These are phyloP conservation scores for Tethya wilhelma DNA, from an alignment of 37 sponge, comb jelly and placozoan species.

Conservation along the genomic window DNA sequence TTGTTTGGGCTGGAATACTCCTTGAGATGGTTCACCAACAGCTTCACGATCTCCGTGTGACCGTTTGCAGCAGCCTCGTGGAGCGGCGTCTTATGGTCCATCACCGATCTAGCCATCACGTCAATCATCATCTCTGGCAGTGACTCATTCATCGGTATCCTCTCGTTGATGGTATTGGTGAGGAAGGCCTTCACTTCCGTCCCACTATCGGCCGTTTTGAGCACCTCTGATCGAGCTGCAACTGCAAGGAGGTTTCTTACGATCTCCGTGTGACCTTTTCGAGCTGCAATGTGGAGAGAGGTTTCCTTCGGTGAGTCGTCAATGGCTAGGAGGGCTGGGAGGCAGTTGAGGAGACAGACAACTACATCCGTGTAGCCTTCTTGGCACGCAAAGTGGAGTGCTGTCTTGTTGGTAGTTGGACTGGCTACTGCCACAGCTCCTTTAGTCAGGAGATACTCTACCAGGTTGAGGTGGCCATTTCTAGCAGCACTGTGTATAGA, in stretches of 20 bases:
- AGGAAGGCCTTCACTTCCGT: slow-evolving; percentile 4
- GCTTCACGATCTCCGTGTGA: slow-evolving; percentile 44
- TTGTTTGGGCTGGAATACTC: neutral
- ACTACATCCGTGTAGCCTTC: slow-evolving; percentile 50
- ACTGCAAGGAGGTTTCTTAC: slow-evolving; percentile 56
- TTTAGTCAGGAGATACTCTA: slow-evolving; percentile 51
- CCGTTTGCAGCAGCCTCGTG: slow-evolving; percentile 65
- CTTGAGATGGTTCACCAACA: slow-evolving; percentile 44
- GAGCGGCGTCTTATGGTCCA: slow-evolving; percentile 52
- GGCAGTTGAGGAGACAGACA: slow-evolving; percentile 33
- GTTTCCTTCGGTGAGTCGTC: slow-evolving; percentile 56
- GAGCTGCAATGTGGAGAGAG: slow-evolving; percentile 72
- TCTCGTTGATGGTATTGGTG: neutral
- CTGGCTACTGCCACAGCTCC: slow-evolving; percentile 46
- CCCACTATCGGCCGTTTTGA: neutral
- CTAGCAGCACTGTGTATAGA: slow-evolving; percentile 52
- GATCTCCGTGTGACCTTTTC: slow-evolving; percentile 45
- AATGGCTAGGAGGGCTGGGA: slow-evolving; percentile 47
- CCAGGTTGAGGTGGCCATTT: slow-evolving; percentile 40
- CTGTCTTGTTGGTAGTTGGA: slow-evolving; percentile 47
- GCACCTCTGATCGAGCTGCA: slow-evolving; percentile 27
- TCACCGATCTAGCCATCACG: slow-evolving; percentile 7
- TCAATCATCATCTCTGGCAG: slow-evolving; percentile 43
- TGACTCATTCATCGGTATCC: slow-evolving; percentile 13
- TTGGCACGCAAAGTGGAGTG: slow-evolving; percentile 63